These are phyloP conservation scores for Helicoverpa armigera DNA, from an alignment of 1,140 invertebrate species.

Conservation along the genomic window DNA sequence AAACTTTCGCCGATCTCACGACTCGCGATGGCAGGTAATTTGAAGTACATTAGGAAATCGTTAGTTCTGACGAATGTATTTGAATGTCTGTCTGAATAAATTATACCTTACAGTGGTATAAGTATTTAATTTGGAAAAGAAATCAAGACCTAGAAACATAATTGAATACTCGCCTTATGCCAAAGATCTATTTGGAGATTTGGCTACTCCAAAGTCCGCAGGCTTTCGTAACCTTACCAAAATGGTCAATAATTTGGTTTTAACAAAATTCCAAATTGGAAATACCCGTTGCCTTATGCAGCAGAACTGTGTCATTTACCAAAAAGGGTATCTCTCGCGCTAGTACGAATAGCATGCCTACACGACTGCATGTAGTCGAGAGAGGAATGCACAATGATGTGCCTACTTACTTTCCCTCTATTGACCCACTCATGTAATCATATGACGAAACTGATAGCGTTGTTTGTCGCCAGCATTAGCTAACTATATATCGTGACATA, in stretches of 20 bases:
- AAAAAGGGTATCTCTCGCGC: conserved; percentile 7
- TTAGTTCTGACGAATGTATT: conserved; percentile 19
- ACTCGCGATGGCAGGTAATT: conserved; percentile 30
- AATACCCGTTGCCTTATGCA: neutral
- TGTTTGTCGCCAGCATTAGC: conserved; percentile 63
- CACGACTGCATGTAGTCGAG: conserved; percentile 5
- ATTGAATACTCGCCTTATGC: too few relatives aligned
- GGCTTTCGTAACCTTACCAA: neutral
- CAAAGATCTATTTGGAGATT: neutral
- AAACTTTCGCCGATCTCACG: conserved; percentile 43
- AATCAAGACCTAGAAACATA: conserved; percentile 12
- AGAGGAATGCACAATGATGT: conserved; percentile 26
- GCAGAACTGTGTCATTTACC: conserved; percentile 17
- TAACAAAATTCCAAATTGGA: conserved; percentile 2
- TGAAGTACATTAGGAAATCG: conserved; percentile 30
- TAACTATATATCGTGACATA: conserved; percentile 67
- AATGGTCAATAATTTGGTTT: conserved; percentile 11
- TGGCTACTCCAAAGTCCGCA: neutral
- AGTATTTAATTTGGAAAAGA: neutral
- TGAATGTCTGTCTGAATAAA: conserved; percentile 16
- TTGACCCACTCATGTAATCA: conserved; percentile 66
- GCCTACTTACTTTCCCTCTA: conserved; percentile 60
- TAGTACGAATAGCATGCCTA: conserved; percentile 6
- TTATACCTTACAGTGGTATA: neutral
- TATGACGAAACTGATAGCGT: conserved; percentile 66